Base-by-base conservation (phyloP, 2,797 vertebrate genomes). In the Anas capensis region DNA sequence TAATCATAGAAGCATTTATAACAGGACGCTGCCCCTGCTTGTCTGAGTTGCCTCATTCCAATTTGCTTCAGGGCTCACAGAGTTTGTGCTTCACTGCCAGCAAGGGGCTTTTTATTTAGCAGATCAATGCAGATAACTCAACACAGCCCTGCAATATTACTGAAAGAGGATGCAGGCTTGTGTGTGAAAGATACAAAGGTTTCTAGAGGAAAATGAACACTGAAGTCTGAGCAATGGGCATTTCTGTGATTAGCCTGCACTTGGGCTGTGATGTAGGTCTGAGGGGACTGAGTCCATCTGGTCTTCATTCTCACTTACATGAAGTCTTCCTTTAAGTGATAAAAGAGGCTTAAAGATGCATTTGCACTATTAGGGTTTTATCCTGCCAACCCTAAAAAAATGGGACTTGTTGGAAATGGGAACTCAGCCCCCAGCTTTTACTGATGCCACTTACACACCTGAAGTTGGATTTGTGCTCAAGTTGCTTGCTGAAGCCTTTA, bases 51-150 rank as follows among this genome's bases (percentile, higher is more conserved):
- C 36, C 82, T 90, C 62, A 38, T 86, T 96, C 44, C 76, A 69
- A 40, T 66, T 86, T 90, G 79, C 82, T 76, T 19, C 46, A 54
- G 60, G 80, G 62, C 77, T 82, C 54, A 26, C 24, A 58, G 53
- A 84, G 44, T 65, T 85, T 86, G 93, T 77, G 79, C 89, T 95
- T 96, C 0, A 0, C 86, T 93, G 73, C 80, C 82, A 91, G 71
- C 57, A 78, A 94, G 91, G 82, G 75, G 68, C 48, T 88, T 96
- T 97, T 95, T 84, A 83, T 79, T 91, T 89, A 91, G 58, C 86
- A 88, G 76, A 96, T 91, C 82, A 91, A 88, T 83, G 71, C 26
- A 93, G 91, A 90, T 90, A 86, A 87, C 81, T 91, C 84, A 66
- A 51, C 36, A 73, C 34, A 68, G 54, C 82, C 89, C 80, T 87